phyloP scores from a whole-genome alignment of 2,797 vertebrate genomes.

The Manis javanica region DNA sequence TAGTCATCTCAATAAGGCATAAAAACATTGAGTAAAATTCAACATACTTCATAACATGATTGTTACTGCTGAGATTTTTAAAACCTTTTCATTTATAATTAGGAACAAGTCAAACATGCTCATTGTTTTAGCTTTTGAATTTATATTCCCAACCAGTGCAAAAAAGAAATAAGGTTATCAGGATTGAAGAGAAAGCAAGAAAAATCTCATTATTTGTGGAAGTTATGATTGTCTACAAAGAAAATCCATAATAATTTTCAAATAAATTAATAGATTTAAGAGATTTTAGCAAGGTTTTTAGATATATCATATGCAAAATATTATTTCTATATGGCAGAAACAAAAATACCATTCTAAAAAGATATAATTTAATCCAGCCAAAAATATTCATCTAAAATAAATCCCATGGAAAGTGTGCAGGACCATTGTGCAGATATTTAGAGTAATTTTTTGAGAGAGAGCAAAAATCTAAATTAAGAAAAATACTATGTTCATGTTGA shows the following conservation, averaged over 20 bases:
- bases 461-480: slow-evolving; percentile 15
- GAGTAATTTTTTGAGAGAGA: background rate
- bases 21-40: background rate
- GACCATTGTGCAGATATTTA: background rate
- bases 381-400: background rate
- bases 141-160: background rate
- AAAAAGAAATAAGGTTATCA: background rate
- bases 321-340: background rate
- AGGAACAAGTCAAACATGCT: background rate
- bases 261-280: background rate
- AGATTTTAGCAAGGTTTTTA: background rate
- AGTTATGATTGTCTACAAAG: background rate
- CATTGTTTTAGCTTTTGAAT: background rate
- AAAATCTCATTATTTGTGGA: background rate
- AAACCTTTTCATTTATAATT: slow-evolving; percentile 17
- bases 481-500: background rate
- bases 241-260: background rate
- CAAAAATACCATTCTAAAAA: background rate
- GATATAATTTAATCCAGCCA: background rate
- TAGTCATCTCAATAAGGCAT: background rate
- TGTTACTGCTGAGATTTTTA: background rate
- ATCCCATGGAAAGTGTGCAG: background rate
- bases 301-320: background rate
- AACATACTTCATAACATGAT: background rate
- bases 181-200: background rate